phyloP scores from a whole-genome alignment of 2,113 vertebrate species.

The Tragelaphus scriptus region DNA sequence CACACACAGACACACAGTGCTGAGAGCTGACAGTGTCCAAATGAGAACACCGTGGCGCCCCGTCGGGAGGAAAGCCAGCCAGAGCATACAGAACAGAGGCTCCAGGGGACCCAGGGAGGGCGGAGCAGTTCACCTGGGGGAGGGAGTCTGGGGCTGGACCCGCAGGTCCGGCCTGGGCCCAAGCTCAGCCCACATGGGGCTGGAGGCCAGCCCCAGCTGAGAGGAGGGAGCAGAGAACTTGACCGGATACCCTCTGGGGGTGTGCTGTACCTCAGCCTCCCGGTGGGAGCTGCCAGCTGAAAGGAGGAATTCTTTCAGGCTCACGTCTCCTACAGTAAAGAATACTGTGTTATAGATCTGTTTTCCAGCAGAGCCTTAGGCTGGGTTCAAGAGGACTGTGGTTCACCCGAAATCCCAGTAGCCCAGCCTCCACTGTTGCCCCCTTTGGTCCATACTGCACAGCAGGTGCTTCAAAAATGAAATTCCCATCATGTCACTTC shows the following conservation, averaged over 20 bases:
- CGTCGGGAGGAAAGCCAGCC: not conserved
- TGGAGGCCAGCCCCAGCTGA: not conserved
- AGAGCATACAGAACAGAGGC: not conserved
- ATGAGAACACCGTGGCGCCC: not conserved
- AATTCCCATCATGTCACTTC: not conserved
- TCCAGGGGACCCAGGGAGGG: not conserved
- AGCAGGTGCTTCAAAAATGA: not conserved
- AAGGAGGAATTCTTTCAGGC: not conserved
- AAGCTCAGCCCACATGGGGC: not conserved
- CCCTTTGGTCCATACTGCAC: not conserved
- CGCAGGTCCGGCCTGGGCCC: too few relatives aligned
- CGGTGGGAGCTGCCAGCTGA: not conserved
- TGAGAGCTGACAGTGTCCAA: not conserved
- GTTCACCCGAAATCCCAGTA: not conserved
- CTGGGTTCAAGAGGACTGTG: not conserved
- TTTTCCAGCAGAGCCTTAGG: not conserved
- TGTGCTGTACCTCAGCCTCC: not conserved
- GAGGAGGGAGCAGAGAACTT: not conserved
- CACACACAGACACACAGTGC: not conserved
- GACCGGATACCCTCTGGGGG: not conserved
- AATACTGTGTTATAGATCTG: too few relatives aligned
- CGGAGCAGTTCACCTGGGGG: not conserved
- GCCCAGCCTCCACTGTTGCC: not conserved
- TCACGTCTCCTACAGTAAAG: not conserved
- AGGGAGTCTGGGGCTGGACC: not conserved